Evolutionary conservation across 2,113 vertebrate species (phyloP).

Genomic region (Gadus macrocephalus): DNA sequence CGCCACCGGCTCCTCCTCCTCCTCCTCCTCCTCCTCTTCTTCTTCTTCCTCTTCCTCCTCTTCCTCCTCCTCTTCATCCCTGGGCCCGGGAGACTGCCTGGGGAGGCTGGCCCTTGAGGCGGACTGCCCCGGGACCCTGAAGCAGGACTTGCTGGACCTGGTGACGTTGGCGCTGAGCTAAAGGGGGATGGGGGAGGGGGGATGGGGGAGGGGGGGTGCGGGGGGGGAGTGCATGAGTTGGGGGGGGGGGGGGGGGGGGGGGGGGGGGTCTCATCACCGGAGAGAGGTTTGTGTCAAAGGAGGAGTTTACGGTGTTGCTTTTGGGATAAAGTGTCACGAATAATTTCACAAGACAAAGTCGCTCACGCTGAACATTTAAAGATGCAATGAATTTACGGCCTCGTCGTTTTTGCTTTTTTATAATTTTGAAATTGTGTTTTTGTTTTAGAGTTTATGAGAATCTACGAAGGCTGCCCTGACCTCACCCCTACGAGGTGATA

Average conservation of each 20-base stretch:
- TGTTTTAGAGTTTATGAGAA: conserved; percentile 7
- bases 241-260: not conserved
- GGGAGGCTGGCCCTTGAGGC: conserved; percentile 46
- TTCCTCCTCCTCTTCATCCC: not conserved
- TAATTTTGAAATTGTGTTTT: conserved; percentile 8
- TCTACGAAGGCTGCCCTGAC: conserved; percentile 2
- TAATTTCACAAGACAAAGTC: not conserved
- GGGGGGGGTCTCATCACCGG: no score
- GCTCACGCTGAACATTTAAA: conserved; percentile 14
- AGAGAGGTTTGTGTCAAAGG: no score
- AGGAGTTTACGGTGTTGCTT: not conserved
- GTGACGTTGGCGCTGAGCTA: conserved; percentile 53
- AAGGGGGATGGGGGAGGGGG: not conserved
- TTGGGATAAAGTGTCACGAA: conserved; percentile 1
- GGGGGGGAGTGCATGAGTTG: not conserved
- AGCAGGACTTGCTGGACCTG: conserved; percentile 56
- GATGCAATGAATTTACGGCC: not conserved
- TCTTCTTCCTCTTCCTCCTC: conserved; percentile 10
- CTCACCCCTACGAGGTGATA: conserved; percentile 12
- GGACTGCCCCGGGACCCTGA: conserved; percentile 58
- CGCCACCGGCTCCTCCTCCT: conserved; percentile 33
- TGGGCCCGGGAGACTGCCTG: conserved; percentile 46
- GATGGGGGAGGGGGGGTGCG: not conserved
- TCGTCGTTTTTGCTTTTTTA: conserved; percentile 18
- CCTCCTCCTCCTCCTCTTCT: no score